Percentiles rank a stretch among this genome's conserved stretches.
Conservation (phyloP, 2,888 invertebrate genomes). For the Cacoxenus indagator region DNA sequence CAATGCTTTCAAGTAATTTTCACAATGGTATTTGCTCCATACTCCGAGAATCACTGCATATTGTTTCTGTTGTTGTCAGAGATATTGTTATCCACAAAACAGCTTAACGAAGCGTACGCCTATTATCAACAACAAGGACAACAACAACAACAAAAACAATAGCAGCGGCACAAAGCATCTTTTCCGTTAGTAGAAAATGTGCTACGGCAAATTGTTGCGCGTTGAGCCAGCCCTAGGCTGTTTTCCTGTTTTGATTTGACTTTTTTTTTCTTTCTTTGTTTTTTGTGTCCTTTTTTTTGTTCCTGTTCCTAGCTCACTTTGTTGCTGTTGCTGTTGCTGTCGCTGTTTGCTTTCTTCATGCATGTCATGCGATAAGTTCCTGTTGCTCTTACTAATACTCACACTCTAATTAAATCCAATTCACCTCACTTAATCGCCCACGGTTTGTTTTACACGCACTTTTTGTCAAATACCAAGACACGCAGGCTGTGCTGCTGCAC, state of each 20-base stretch:
- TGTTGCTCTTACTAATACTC: conserved; percentile 19
- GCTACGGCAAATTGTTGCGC: background rate
- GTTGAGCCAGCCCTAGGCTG: background rate
- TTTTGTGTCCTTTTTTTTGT: conserved; percentile 7
- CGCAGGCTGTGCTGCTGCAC: background rate
- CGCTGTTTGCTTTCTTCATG: conserved; percentile 31
- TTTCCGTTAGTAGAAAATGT: conserved; percentile 36
- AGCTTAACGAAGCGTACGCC: conserved; percentile 26
- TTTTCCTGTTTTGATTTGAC: background rate
- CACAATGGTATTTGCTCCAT: background rate
- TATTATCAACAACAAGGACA: conserved; percentile 39
- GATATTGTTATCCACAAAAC: background rate
- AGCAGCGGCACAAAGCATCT: background rate
- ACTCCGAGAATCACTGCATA: background rate
- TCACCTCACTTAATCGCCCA: background rate
- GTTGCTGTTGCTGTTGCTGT: background rate
- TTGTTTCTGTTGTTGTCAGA: conserved; percentile 25
- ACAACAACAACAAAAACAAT: conserved; percentile 2
- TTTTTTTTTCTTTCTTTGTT: background rate
- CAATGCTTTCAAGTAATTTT: background rate
- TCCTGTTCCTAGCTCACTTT: background rate
- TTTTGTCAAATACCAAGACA: background rate
- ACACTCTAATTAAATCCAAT: too few species aligned
- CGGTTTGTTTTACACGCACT: background rate
- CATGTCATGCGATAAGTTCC: conserved; percentile 41